Conservation (phyloP, 2,113 vertebrate species). For the Petroica traversi region DNA sequence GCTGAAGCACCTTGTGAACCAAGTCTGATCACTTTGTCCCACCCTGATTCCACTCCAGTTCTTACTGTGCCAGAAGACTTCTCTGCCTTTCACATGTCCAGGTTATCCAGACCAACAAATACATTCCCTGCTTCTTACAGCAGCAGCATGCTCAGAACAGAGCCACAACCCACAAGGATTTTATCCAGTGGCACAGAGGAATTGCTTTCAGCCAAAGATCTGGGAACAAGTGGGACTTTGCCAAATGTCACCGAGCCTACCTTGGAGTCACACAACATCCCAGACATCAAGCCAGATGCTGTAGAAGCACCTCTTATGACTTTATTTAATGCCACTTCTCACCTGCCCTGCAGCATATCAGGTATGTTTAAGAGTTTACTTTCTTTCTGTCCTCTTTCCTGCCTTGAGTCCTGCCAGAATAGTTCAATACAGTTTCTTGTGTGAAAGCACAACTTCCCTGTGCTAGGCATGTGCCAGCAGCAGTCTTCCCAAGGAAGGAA, state of each 20-base stretch:
- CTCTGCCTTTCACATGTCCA: neutral
- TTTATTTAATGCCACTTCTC: neutral
- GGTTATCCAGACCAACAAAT: neutral
- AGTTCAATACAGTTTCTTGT: neutral
- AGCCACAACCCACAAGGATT: neutral
- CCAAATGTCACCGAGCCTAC: neutral
- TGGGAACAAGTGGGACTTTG: neutral
- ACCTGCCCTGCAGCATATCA: neutral
- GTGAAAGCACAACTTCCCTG: neutral
- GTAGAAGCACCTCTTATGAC: neutral
- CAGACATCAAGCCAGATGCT: neutral
- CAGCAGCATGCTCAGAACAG: neutral
- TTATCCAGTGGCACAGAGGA: neutral
- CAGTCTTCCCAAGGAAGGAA: neutral
- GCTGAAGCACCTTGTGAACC: neutral
- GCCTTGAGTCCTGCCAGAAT: neutral
- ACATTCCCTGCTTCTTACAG: neutral
- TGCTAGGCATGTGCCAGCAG: neutral
- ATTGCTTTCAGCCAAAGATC: neutral
- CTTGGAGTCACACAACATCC: neutral
- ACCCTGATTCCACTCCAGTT: neutral
- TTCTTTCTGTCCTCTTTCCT: neutral
- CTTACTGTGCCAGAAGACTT: neutral
- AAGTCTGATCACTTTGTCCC: neutral
- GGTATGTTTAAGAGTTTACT: neutral